phyloP scores from a whole-genome alignment of 2,888 invertebrate genomes.

The Podotricha telesiphe region DNA sequence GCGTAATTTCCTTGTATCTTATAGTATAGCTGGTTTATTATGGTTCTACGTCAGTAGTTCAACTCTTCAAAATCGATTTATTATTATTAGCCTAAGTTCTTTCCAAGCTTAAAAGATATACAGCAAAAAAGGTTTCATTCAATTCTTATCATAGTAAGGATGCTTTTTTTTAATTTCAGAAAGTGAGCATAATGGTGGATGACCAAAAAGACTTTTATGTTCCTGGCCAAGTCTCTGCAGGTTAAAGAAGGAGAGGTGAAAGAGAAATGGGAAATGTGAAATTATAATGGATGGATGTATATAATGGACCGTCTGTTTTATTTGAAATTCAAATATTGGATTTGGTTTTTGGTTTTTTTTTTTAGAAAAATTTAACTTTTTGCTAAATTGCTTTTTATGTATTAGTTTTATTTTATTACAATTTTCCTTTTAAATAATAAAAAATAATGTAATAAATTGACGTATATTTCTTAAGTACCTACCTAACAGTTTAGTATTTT shows the following conservation, averaged over 20 bases:
- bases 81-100: too few relatives aligned
- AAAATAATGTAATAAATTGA: too few relatives aligned
- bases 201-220: conserved; percentile 61
- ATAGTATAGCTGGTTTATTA: too few relatives aligned
- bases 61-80: too few relatives aligned
- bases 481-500: too few relatives aligned
- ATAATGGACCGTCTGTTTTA: background rate
- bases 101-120: too few relatives aligned
- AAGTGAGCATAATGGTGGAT: conserved; percentile 42
- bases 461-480: too few relatives aligned
- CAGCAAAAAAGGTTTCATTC: too few relatives aligned
- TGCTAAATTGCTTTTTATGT: background rate
- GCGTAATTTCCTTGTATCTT: too few relatives aligned
- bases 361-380: background rate
- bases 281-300: background rate
- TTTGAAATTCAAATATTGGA: background rate
- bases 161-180: conserved; percentile 50
- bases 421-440: background rate
- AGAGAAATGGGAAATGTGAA: background rate
- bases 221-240: conserved; percentile 51
- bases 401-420: background rate
- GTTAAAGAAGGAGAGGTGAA: conserved; percentile 4
- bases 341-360: background rate
- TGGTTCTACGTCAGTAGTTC: too few relatives aligned
- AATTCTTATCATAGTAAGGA: too few relatives aligned